phyloP scores from a whole-genome alignment of 2,888 invertebrate genomes.

The Lapara coniferarum region DNA sequence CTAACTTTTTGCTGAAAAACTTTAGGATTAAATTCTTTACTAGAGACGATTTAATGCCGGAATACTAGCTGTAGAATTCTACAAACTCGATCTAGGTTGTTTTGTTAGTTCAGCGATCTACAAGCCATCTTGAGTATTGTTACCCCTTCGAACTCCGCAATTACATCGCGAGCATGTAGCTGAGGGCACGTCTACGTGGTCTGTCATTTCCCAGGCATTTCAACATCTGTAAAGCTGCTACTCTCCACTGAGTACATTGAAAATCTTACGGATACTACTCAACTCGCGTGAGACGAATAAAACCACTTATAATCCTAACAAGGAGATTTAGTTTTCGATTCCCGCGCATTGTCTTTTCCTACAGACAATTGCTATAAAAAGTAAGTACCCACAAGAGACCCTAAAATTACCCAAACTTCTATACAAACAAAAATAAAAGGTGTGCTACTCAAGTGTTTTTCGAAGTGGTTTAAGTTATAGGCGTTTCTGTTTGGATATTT shows the following conservation, averaged over 20 bases:
- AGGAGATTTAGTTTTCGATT: background rate
- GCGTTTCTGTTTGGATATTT: background rate
- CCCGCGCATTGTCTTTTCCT: background rate
- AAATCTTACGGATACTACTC: no score
- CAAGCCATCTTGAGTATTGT: no score
- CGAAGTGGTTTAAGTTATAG: background rate
- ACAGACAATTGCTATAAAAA: background rate
- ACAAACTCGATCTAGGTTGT: no score
- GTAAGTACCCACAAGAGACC: background rate
- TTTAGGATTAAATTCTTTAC: background rate
- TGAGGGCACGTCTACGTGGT: no score
- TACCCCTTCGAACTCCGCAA: no score
- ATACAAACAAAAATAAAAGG: background rate
- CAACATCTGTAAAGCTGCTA: no score
- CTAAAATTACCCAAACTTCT: background rate
- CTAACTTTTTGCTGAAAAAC: background rate
- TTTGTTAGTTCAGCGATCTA: no score
- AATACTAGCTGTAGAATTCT: no score
- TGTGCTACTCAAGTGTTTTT: background rate
- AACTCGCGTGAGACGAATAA: background rate
- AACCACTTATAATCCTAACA: background rate
- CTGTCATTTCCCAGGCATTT: no score
- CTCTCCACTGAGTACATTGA: no score
- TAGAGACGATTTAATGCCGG: background rate
- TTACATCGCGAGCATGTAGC: no score